Evolutionary conservation across 1,140 invertebrate species (phyloP).

Genomic region (Anadara kagoshimensis): DNA sequence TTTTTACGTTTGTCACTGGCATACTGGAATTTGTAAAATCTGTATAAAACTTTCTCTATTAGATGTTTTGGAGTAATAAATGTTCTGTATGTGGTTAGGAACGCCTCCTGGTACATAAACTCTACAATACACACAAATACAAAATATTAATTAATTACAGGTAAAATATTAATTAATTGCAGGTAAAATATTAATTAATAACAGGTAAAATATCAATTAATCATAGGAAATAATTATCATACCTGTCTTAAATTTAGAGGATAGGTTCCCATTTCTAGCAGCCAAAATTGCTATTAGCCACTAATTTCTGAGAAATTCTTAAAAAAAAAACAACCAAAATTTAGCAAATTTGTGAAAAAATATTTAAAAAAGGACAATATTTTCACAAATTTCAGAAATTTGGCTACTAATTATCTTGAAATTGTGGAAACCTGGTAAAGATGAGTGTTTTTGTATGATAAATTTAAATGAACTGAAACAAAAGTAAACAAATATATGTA

Average conservation of each 20-base stretch:
- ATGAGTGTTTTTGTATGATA: neutral
- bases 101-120: slow-evolving; percentile 96
- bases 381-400: no score
- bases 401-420: no score
- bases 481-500: no score
- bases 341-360: no score
- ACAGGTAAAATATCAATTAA: neutral
- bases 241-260: neutral
- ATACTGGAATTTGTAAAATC: slow-evolving; percentile 87
- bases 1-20: slow-evolving; percentile 77
- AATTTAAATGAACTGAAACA: no score
- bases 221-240: neutral
- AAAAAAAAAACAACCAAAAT: no score
- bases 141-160: no score
- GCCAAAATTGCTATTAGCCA: no score
- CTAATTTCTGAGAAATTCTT: no score
- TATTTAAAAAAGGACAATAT: no score
- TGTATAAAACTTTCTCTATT: slow-evolving; percentile 89
- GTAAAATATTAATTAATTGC: no score
- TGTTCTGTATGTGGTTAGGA: slow-evolving; percentile 96
- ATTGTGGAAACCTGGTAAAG: neutral
- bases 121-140: slow-evolving; percentile 76
- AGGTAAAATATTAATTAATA: neutral
- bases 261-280: slow-evolving; percentile 20
- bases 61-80: slow-evolving; percentile 92